Base-by-base conservation (phyloP, 2,113 vertebrate genomes). In the Dermatemys mawii region DNA sequence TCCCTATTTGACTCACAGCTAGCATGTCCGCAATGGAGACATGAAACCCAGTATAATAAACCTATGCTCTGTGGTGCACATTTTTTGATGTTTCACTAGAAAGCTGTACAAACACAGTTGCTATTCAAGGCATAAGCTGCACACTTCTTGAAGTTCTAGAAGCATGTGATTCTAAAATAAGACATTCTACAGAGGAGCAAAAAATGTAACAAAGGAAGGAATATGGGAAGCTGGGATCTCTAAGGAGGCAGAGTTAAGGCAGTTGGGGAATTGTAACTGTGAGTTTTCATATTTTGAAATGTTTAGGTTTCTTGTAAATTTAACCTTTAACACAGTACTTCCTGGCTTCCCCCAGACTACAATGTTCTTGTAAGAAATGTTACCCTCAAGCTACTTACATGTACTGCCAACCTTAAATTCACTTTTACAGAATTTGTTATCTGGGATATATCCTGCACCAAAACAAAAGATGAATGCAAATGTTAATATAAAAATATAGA, bases 401-500 rank as follows among this genome's bases (percentile, higher is more conserved):
- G 27, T 17, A 22, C 11, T 85, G 50, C 0, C 91, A 29, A 29
- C 32, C 44, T 90, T 88, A 88, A 86, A 81, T 93, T 93, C 89
- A 50, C 88, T 90, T 87, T 89, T 90, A 86, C 5, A 60, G 21
- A 93, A 76, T 85, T 93, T 93, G 55, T 95, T 94, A 88, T 85
- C 50, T 95, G 83, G 89, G 86, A 88, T 54, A 92, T 16, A 78
- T 10, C 3, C 44, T 55, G 32, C 9, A 81, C 22, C 78, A 26
- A 2, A 27, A 89, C 5, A 81, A 81, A 81, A 96, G 54, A 88
- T 38, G 29, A 80, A 84, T 14, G 5, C 50, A 93, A 87, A 96
- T 86, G 88, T 92, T 89, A 48, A 90, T 85, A 94, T 57, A 51
- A 94, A 95, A 96, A 96, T 90, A 86, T n/a, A 89, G 78, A 78